Conservation (phyloP, 2,113 vertebrate genomes). For the Ramphastos sulfuratus region DNA sequence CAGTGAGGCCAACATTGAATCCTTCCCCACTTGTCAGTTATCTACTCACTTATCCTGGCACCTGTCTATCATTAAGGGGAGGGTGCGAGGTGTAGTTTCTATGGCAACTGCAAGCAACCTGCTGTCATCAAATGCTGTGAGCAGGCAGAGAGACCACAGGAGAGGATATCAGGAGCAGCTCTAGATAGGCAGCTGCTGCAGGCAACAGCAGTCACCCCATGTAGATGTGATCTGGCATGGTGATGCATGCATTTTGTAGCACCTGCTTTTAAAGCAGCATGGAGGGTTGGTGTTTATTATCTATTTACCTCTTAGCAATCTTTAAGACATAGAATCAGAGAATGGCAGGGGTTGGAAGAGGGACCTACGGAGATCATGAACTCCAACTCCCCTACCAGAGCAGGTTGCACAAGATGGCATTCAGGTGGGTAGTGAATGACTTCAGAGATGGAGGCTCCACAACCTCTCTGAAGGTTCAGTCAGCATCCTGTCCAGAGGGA, state of each 20-base stretch:
- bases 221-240: neutral
- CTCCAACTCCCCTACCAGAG: no score
- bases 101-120: conserved; percentile 47
- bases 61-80: conserved; percentile 51
- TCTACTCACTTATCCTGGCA: conserved; percentile 40
- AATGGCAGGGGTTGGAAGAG: no score
- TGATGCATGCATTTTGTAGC: neutral
- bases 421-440: no score
- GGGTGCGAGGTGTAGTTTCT: conserved; percentile 30
- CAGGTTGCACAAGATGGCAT: no score
- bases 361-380: no score
- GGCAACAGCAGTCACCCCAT: neutral
- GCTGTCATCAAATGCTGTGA: conserved; percentile 15
- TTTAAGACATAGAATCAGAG: neutral
- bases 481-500: neutral
- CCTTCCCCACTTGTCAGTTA: neutral
- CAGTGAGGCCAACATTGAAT: neutral
- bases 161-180: neutral
- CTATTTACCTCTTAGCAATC: neutral
- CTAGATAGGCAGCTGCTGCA: neutral
- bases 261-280: neutral
- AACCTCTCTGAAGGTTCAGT: neutral
- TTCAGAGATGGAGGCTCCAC: no score
- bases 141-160: neutral
- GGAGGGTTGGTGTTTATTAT: neutral